Evolutionary conservation across 2,113 vertebrate genomes (phyloP), one percentile per base, ranked within the genome.

Genomic region (Odontophorus gujanensis): DNA sequence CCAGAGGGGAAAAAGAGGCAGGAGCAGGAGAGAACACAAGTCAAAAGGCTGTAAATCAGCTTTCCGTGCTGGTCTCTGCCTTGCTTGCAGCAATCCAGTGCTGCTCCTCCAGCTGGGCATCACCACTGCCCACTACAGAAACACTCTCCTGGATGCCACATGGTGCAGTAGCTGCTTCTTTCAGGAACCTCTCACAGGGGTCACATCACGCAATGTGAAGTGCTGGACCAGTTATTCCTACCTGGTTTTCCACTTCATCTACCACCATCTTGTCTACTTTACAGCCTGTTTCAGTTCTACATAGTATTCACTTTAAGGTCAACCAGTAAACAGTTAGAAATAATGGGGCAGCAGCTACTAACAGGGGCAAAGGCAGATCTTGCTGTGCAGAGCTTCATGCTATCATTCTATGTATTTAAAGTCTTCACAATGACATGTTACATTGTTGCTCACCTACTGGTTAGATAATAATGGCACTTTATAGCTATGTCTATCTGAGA

Each of bases 401-500:
- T 22, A 24, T 32, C 68, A 19, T 55, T 26, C 42, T 7, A n/a
- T 9, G 7, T 36, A 51, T 73, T 45, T 47, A 57, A 67, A 57
- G 36, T 25, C 57, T 16, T 10, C 21, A 30, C 57, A 19, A 4
- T 12, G 34, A 24, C 34, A 48, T 50, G 26, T 55, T 34, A 13
- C 3, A 7, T 17, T 55, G 24, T 14, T 8, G 10, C 24, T 42
- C 11, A 57, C 18, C 8, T 32, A 22, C 50, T 28, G 38, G 32
- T 2, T 43, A 18, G 72, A 43, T 26, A 40, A 30, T 40, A 61
- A 32, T 11, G 14, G 25, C 21, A 43, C 22, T 51, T 55, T 20
- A 19, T 1, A 32, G 30, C 0, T 5, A 48, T 15, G 67, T 30
- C 9, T 28, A 0, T 5, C 2, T 42, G 26, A 18, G 48, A 21